Conservation (phyloP, 2,113 vertebrate genomes). For the Pelecanoides urinatrix region DNA sequence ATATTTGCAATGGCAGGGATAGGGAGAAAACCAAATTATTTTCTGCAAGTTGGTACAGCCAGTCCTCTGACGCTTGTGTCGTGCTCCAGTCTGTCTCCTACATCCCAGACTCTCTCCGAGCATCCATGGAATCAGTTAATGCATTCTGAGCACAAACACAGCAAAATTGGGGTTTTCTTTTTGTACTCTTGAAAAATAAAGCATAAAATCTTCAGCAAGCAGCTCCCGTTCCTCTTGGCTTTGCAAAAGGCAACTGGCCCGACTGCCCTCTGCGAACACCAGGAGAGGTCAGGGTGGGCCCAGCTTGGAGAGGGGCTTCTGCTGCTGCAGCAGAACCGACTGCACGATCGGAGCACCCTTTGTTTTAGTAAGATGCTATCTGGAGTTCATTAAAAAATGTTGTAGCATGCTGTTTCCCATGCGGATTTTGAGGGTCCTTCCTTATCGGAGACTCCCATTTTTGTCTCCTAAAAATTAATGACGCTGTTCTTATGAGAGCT, state of each 20-base stretch:
- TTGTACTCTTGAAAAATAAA: neutral
- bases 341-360: fast-evolving
- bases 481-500: neutral
- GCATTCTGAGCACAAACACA: neutral
- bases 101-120: neutral
- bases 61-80: fast-evolving
- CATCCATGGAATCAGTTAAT: neutral
- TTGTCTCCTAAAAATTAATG: neutral
- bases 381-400: neutral
- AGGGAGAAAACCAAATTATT: neutral
- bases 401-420: neutral
- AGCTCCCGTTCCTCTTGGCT: neutral
- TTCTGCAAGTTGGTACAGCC: neutral
- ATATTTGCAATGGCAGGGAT: neutral
- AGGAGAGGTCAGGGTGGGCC: neutral
- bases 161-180: neutral
- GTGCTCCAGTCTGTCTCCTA: neutral
- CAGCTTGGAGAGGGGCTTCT: neutral
- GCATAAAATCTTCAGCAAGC: neutral
- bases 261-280: fast-evolving
- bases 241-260: neutral
- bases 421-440: neutral
- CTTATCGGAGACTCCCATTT: neutral
- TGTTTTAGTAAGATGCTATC: neutral
- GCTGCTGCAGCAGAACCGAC: neutral